Evolutionary conservation across 2,888 invertebrate species (phyloP).

Genomic region (Agrilus cyanescens): DNA sequence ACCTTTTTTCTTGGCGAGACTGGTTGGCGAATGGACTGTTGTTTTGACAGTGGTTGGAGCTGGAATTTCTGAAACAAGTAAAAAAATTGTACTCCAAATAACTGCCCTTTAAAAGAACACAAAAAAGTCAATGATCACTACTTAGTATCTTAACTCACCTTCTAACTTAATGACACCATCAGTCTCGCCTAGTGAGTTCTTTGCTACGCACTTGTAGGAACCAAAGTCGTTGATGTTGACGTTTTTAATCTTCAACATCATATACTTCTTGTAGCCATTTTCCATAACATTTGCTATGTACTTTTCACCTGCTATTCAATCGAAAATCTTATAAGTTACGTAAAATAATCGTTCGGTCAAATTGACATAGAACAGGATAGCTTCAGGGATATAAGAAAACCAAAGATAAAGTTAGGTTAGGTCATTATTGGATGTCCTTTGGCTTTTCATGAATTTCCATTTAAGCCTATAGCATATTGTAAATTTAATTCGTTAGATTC

Average conservation of each 20-base stretch:
- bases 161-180: conserved; percentile 83
- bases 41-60: conserved; percentile 68
- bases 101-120: conserved; percentile 14
- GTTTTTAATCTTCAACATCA: conserved; percentile 80
- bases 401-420: too few species aligned
- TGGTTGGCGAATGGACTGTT: conserved; percentile 46
- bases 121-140: conserved; percentile 9
- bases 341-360: too few species aligned
- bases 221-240: conserved; percentile 72
- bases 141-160: conserved; percentile 44
- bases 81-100: too few species aligned
- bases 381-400: too few species aligned
- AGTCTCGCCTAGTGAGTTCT: conserved; percentile 82
- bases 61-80: conserved; percentile 60
- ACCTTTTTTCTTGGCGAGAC: conserved; percentile 55
- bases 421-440: too few species aligned
- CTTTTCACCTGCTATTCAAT: conserved; percentile 59
- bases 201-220: conserved; percentile 82
- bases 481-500: too few species aligned
- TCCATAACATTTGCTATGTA: conserved; percentile 75
- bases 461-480: too few species aligned
- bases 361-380: too few species aligned
- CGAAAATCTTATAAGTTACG: too few species aligned
- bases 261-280: conserved; percentile 79
- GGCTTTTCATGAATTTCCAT: too few species aligned